Percentiles rank a stretch among this genome's conserved stretches.
phyloP scores from a whole-genome alignment of 1,140 invertebrate species.

The Yoshiicerus persimilis region DNA sequence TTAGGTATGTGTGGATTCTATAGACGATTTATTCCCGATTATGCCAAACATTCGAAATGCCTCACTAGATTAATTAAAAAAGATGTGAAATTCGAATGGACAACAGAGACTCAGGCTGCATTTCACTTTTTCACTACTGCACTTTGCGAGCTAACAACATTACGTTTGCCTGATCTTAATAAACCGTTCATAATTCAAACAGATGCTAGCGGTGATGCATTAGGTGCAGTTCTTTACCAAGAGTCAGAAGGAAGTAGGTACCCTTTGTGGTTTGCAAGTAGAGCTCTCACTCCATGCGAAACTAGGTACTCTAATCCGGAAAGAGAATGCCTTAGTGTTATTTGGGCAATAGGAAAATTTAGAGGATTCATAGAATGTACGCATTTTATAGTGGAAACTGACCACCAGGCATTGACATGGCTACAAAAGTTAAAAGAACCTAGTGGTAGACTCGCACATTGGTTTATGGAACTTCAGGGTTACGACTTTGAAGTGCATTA shows the following conservation, averaged over 20 bases:
- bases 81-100: constrained; percentile 8
- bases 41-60: constrained; percentile 52
- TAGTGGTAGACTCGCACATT: constrained; percentile 38
- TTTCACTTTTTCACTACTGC: neutral
- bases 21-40: constrained; percentile 54
- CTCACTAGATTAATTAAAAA: constrained; percentile 52
- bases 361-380: too few species aligned
- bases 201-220: too few species aligned
- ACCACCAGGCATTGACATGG: constrained; percentile 40
- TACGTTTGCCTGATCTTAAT: too few species aligned
- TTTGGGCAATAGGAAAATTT: constrained; percentile 51
- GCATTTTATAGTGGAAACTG: constrained; percentile 52
- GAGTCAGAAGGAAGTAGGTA: constrained; percentile 40
- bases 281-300: constrained; percentile 38
- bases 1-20: constrained; percentile 58
- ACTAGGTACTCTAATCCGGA: constrained; percentile 53
- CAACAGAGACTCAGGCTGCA: neutral
- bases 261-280: constrained; percentile 50
- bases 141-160: too few species aligned
- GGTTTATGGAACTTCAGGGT: constrained; percentile 40
- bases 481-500: constrained; percentile 47
- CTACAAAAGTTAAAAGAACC: constrained; percentile 1
- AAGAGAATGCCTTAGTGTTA: constrained; percentile 53
- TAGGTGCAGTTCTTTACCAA: neutral
- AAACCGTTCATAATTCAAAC: too few species aligned